Evolutionary conservation across 2,888 invertebrate species (phyloP), one percentile per base, ranked within the genome.

Genomic region (Folsomia manolachei): DNA sequence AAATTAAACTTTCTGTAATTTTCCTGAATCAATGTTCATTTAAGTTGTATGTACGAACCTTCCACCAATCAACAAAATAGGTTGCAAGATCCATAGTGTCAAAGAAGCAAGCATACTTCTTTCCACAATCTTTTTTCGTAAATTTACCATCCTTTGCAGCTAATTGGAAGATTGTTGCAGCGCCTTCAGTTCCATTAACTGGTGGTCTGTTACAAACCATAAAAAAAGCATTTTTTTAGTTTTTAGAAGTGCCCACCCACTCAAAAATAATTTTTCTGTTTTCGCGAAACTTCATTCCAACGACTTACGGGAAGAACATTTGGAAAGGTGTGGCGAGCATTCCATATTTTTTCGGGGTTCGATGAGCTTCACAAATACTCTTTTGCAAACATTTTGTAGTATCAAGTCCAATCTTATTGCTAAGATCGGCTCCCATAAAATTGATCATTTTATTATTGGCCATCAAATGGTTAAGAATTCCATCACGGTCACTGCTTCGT

Each of bases 231-330:
- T 70, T 70, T 53, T 4, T 52, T n/a, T 25, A 69, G 60, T 25
- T 26, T 71, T 71, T n/a, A 21, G 56, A 21, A 24, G n/a, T 68
- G n/a, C n/a, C n/a, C n/a, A n/a, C n/a, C n/a, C n/a, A n/a, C 63
- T 67, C 27, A 56, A 63, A 61, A 64, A 67, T 61, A n/a, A n/a
- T n/a, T n/a, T n/a, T n/a, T n/a, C n/a, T n/a, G n/a, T 71, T 52
- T 21, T 21, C 7, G 63, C 39, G 0, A 52, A 63, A 60, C 7
- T 61, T 14, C 52, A 52, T n/a, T n/a, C n/a, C n/a, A n/a, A n/a
- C n/a, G n/a, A n/a, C 80, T 78, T 75, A 80, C 79, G 81, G 81
- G 75, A 81, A 81, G 70, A 81, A 81, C 73, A 81, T 79, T 66
- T 78, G 75, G 75, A 81, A 79, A 9, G 81, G 81, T 27, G 75